Conservation (phyloP, 2,888 invertebrate species). For the Heliconius erato region DNA sequence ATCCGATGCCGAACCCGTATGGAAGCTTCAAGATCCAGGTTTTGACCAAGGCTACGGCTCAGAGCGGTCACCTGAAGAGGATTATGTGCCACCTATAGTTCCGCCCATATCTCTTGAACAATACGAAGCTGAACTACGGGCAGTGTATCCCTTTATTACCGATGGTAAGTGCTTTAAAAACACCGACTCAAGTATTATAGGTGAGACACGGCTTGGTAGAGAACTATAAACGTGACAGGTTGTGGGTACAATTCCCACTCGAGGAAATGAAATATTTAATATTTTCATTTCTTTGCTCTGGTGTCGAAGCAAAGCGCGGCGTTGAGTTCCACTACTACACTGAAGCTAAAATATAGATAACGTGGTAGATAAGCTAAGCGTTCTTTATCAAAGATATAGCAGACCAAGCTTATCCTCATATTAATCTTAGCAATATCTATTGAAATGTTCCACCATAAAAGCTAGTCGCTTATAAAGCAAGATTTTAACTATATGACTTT, state of each 20-base stretch:
- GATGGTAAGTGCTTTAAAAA: slow-evolving; percentile 83
- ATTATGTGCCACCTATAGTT: slow-evolving; percentile 89
- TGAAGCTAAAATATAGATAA: too few relatives aligned
- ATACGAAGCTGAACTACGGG: slow-evolving; percentile 86
- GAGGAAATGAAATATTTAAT: too few relatives aligned
- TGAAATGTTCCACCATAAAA: slow-evolving; percentile 7
- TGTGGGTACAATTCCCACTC: too few relatives aligned
- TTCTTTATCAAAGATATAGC: background rate
- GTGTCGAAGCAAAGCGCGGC: too few relatives aligned
- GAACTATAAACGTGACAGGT: too few relatives aligned
- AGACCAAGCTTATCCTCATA: background rate
- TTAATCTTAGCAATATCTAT: background rate
- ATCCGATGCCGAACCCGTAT: slow-evolving; percentile 83
- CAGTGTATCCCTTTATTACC: slow-evolving; percentile 89
- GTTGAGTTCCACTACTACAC: too few relatives aligned
- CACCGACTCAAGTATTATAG: background rate
- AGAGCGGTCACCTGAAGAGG: slow-evolving; percentile 91
- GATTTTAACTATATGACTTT: background rate
- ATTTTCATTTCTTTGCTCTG: too few relatives aligned
- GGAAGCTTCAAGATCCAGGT: slow-evolving; percentile 84
- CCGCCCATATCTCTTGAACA: slow-evolving; percentile 83
- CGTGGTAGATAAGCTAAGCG: too few relatives aligned
- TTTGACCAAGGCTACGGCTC: slow-evolving; percentile 92
- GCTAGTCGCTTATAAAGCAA: slow-evolving; percentile 12
- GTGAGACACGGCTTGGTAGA: background rate